Evolutionary conservation across 2,888 invertebrate species (phyloP).

Genomic region (Pachymerium ferrugineum): DNA sequence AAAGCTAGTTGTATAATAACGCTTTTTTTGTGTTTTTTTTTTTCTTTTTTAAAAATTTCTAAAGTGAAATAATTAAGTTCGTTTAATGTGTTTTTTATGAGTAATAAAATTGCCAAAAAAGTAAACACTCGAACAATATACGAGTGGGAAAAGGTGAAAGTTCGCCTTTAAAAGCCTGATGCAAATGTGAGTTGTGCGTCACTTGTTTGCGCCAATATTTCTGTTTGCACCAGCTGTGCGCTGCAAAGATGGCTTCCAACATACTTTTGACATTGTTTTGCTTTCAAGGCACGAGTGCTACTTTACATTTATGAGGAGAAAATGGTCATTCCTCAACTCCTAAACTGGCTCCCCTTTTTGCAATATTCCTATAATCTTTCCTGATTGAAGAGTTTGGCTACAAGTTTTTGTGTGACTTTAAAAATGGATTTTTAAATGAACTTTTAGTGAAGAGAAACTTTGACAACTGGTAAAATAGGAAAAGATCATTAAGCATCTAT

Average conservation of each 20-base stretch:
- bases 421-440: slow-evolving; percentile 2
- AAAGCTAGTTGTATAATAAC: too few species aligned
- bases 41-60: too few species aligned
- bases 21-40: too few species aligned
- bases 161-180: background rate
- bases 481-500: too few species aligned
- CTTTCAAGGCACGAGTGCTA: slow-evolving; percentile 21
- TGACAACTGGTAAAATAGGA: background rate
- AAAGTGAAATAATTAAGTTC: too few species aligned
- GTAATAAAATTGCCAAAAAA: too few species aligned
- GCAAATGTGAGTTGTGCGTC: slow-evolving; percentile 21
- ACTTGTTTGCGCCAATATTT: slow-evolving; percentile 18
- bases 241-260: slow-evolving; percentile 7
- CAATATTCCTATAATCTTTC: background rate
- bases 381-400: slow-evolving; percentile 9
- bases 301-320: slow-evolving; percentile 18
- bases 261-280: slow-evolving; percentile 21
- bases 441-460: background rate
- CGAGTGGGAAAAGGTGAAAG: background rate
- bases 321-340: slow-evolving; percentile 6
- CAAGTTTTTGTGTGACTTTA: background rate
- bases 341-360: background rate
- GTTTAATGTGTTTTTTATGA: too few species aligned
- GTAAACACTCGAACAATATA: too few species aligned
- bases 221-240: slow-evolving; percentile 14